Evolutionary conservation across 2,797 vertebrate genomes (phyloP), one percentile per base, ranked within the genome.

Genomic region (Eleutherodactylus coqui): DNA sequence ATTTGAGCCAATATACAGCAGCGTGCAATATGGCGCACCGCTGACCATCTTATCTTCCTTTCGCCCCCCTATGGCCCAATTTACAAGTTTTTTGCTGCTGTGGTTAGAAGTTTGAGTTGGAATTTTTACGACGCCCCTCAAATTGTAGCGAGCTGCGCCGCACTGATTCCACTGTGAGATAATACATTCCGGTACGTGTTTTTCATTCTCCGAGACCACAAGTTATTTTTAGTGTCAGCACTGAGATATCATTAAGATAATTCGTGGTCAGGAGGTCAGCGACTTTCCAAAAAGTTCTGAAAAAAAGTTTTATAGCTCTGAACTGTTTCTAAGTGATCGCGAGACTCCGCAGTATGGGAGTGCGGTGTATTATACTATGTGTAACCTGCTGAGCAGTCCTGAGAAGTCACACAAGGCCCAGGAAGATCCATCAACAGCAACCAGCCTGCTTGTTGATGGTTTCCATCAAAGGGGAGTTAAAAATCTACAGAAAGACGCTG

Each of bases 161-260:
- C 45, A 17, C 11, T 1, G 45, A 49, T 47, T 29, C n/a, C 21
- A 3, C 72, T 6, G 38, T 2, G 41, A 49, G 43, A 75, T 49
- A 75, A 75, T 7, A 32, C 3, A 75, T 75, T 32, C 72, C 43
- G 45, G 24, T 7, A 32, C 41, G n/a, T 29, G 43, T 17, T 27
- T 41, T 19, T 19, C 72, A 75, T 75, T 75, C 72, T 45, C 21
- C n/a, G n/a, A n/a, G 70, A 47, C 41, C 70, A 49, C 21, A 67
- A 67, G 73, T 49, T 75, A 75, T 75, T 75, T 75, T 51, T 76
- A 76, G 75, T 76, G n/a, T 76, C 27, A 53, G 32, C 29, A 32
- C 75, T 13, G 75, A 76, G 49, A 76, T 53, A 43, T 76, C 75
- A 53, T 53, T 76, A 24, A 34, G 14, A 53, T 76, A 76, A 53